A percentile compares a stretch with the other conserved stretches of the same genome.
These are phyloP conservation scores for Margaritifera margaritifera DNA, from an alignment of 2,888 invertebrate species.

Conservation along the genomic window DNA sequence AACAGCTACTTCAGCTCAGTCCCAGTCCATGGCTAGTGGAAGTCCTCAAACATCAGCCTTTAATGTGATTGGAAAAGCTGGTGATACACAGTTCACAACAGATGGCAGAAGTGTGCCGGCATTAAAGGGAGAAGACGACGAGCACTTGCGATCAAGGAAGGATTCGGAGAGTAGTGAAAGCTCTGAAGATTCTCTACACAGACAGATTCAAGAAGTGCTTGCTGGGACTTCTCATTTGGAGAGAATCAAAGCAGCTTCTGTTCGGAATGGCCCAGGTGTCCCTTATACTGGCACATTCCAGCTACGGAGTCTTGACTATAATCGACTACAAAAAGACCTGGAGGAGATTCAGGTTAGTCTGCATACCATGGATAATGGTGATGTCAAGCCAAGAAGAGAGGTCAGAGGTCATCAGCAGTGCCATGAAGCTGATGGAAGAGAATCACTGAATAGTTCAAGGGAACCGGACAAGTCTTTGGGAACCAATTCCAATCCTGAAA, in stretches of 20 bases:
- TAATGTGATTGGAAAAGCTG: no score
- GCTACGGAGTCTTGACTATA: conserved; percentile 27
- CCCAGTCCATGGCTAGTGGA: no score
- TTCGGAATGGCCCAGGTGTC: neutral
- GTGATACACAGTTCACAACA: no score
- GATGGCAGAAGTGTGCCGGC: no score
- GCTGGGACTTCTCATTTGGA: conserved; percentile 29
- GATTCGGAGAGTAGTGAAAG: conserved; percentile 19
- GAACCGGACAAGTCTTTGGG: conserved; percentile 15
- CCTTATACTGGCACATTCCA: neutral
- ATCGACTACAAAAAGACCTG: conserved; percentile 60
- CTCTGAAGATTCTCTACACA: conserved; percentile 21
- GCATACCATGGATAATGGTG: conserved; percentile 14
- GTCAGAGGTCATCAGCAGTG: conserved; percentile 8
- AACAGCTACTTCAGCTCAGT: conserved; percentile 6
- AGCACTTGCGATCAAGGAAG: neutral
- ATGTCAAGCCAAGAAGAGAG: conserved; percentile 12
- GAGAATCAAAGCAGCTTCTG: conserved; percentile 5
- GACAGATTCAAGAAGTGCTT: conserved; percentile 21
- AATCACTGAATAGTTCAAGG: conserved; percentile 17
- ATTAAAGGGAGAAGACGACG: no score
- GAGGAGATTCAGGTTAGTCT: conserved; percentile 66
- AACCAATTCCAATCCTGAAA: conserved; percentile 25
- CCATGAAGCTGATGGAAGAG: conserved; percentile 7
- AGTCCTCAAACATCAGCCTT: no score